These are phyloP conservation scores for Stenurella melanura DNA, from an alignment of 2,888 invertebrate genomes.

Conservation along the genomic window DNA sequence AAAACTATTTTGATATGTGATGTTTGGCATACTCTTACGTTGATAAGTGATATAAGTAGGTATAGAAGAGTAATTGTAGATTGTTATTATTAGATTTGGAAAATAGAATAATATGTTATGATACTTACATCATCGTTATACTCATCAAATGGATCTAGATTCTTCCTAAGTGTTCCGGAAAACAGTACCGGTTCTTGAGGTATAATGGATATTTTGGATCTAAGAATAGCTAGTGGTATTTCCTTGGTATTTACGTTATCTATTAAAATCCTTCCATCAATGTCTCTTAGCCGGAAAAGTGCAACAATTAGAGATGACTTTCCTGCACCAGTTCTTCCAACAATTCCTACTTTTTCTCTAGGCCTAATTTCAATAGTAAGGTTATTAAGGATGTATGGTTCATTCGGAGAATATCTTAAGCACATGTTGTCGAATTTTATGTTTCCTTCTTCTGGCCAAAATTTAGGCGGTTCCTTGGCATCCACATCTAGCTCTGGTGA, in stretches of 20 bases:
- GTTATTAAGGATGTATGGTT: slow-evolving; percentile 83
- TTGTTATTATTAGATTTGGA: too few species aligned
- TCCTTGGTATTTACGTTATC: slow-evolving; percentile 83
- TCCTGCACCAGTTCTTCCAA: slow-evolving; percentile 89
- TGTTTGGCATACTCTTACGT: too few species aligned
- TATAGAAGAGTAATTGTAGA: too few species aligned
- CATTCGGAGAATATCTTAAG: slow-evolving; percentile 82
- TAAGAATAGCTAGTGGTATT: slow-evolving; percentile 83
- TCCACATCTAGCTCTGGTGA: slow-evolving; percentile 74
- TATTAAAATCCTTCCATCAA: slow-evolving; percentile 86
- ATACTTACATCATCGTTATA: slow-evolving; percentile 80
- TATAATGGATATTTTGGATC: slow-evolving; percentile 87
- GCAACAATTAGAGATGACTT: slow-evolving; percentile 86
- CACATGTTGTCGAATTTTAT: slow-evolving; percentile 81
- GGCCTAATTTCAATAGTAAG: slow-evolving; percentile 80
- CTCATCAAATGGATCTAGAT: slow-evolving; percentile 91
- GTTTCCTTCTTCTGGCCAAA: slow-evolving; percentile 84
- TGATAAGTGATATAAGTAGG: too few species aligned
- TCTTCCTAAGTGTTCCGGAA: slow-evolving; percentile 89
- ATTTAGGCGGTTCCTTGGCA: slow-evolving; percentile 45
- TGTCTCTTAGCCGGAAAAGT: slow-evolving; percentile 86
- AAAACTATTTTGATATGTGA: too few species aligned
- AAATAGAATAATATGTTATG: neutral
- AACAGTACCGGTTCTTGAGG: slow-evolving; percentile 91
- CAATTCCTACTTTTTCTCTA: slow-evolving; percentile 84